Base-by-base conservation (phyloP, 2,113 vertebrate species). In the Nibea albiflora region DNA sequence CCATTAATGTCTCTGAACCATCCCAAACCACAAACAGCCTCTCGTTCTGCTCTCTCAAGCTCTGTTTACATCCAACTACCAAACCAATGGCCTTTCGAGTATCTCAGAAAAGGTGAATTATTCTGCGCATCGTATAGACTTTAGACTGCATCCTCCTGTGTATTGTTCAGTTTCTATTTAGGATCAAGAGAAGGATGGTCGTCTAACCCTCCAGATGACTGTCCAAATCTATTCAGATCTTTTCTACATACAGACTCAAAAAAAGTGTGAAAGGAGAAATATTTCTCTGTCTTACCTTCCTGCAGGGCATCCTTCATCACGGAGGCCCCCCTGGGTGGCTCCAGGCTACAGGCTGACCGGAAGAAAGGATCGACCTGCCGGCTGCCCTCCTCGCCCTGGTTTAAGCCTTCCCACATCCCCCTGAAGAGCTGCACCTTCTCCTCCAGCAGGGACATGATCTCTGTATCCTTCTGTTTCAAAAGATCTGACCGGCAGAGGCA, bases 401-500 rank as follows among this genome's bases (percentile, higher is more conserved):
- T 92, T 50, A 92, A 88, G 44, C 94, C 94, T 52, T 98, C 97
- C 26, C 95, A 94, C 96, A 99, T 96, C 69, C 96, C 96, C 80
- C 91, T 93, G 91, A 99, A 99, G 80, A 99, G 96, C 88, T 92
- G 96, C 4, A 96, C 92, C 88, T 99, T 99, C 89, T 99, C 97
- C 85, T 98, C 96, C 85, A 99, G 91, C 58, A 99, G 87, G 3
- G 92, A 90, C 64, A 97, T 90, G 81, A 99, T 99, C 92, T 99
- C 96, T 16, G 96, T 96, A 68, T 99, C 98, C 92, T 98, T 98
- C 83, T 97, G 96, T 15, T 94, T 96, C 72, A 99, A 95, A 90
- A 97, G 93, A 50, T 98, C 98, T 99, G 93, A 70, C 22, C 78
- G 8, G 47, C 28, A 60, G 69, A 49, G 67, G 70, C 35, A 26